Base-by-base conservation (phyloP, 2,888 invertebrate genomes). In the Selenia dentaria region DNA sequence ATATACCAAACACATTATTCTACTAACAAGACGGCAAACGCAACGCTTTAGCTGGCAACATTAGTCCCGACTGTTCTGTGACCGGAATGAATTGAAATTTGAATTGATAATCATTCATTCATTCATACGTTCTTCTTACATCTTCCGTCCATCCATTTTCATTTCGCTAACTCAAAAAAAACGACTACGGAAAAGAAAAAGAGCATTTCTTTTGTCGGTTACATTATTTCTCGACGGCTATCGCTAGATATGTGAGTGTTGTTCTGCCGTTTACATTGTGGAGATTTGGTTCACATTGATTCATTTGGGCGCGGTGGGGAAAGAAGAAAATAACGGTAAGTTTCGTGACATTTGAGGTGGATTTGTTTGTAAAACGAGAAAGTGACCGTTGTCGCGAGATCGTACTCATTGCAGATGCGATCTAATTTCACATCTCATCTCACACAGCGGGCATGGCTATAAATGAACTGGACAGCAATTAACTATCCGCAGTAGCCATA, bases 121-220 rank as follows among this genome's bases (percentile, higher is more conserved):
- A 16, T 16, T 22, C 22, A 22, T 22, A n/a, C n/a, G n/a, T n/a
- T n/a, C n/a, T n/a, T n/a, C n/a, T n/a, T n/a, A n/a, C n/a, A n/a
- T n/a, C n/a, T n/a, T n/a, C n/a, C n/a, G n/a, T n/a, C 22, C 83
- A 77, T 84, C 85, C 86, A 85, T 87, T 84, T 87, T 87, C 83
- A 76, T 82, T 83, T 76, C 48, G 69, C 76, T 78, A 83, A 84
- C 74, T 78, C 62, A 78, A 80, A 83, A n/a, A n/a, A 86, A 86
- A 87, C 84, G 83, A 82, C 85, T 77, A 78, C 77, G 72, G 65
- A 79, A 76, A 76, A 83, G 68, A 71, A 77, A 72, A 35, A 78
- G 75, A 62, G 58, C 57, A 67, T 67, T 68, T 65, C 67, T 74
- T 72, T 80, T 79, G 79, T 81, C 79, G 69, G 75, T 74, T 80